Percentiles rank a stretch among this genome's conserved stretches.
Evolutionary conservation across 2,888 invertebrate genomes (phyloP).

Genomic region (Leptopilina myrica): DNA sequence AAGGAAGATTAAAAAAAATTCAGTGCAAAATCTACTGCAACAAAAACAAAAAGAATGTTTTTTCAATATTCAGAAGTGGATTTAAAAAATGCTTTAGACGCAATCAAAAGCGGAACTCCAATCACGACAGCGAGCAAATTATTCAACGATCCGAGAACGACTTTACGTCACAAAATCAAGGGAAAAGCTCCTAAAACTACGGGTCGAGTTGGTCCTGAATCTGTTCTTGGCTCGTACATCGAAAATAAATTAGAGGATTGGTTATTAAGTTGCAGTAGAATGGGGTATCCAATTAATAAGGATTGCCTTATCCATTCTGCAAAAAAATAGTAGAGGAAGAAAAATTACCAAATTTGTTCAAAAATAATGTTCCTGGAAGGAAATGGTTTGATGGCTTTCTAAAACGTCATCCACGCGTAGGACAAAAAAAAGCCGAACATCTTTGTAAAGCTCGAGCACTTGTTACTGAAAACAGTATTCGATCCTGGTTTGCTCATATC

Average conservation of each 20-base stretch:
- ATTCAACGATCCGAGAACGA: neutral
- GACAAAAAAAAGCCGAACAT: conserved; percentile 55
- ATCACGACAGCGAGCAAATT: neutral
- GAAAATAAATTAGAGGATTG: conserved; percentile 42
- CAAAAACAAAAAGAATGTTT: conserved; percentile 6
- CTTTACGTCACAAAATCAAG: neutral
- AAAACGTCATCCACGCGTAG: conserved; percentile 52
- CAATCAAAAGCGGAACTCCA: too few relatives aligned
- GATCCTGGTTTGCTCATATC: conserved; percentile 55
- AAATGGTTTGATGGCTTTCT: conserved; percentile 58
- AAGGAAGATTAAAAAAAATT: neutral
- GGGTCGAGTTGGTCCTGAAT: neutral
- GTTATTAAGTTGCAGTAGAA: conserved; percentile 52
- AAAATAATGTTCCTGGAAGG: conserved; percentile 48
- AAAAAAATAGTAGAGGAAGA: conserved; percentile 53
- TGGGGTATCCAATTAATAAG: conserved; percentile 58
- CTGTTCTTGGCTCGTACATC: neutral
- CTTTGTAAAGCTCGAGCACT: conserved; percentile 50
- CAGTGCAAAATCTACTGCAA: neutral
- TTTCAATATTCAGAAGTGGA: neutral
- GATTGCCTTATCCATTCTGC: conserved; percentile 46
- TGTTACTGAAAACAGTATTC: conserved; percentile 53
- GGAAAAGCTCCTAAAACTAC: conserved; percentile 4
- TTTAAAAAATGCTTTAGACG: neutral
- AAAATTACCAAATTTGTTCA: conserved; percentile 48